These are phyloP conservation scores for Neosilurus mollespiculum DNA, from an alignment of 2,797 vertebrate species.

Conservation along the genomic window DNA sequence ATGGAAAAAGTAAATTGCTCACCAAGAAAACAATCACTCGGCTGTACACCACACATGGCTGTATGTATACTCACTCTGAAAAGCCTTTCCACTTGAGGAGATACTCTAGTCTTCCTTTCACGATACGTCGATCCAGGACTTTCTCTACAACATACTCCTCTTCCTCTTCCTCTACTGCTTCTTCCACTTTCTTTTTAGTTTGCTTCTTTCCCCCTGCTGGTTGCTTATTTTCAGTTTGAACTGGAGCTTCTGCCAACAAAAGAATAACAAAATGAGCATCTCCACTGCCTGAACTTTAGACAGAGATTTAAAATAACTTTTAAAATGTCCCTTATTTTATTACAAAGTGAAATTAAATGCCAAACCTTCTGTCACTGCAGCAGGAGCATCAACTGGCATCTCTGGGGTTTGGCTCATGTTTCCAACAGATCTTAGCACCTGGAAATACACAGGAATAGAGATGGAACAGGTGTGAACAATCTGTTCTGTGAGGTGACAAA, in stretches of 20 bases:
- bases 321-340: background rate
- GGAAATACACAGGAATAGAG: conserved; percentile 41
- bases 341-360: conserved; percentile 54
- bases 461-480: background rate
- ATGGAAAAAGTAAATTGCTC: background rate
- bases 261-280: conserved; percentile 46
- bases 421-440: conserved; percentile 50
- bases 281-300: conserved; percentile 11
- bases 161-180: conserved; percentile 89
- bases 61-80: conserved; percentile 82
- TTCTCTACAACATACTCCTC: conserved; percentile 98
- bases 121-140: conserved; percentile 90
- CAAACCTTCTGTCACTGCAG: conserved; percentile 75
- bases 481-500: background rate
- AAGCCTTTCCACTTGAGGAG: conserved; percentile 99
- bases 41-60: background rate
- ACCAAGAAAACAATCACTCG: background rate
- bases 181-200: conserved; percentile 94
- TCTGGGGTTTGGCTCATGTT: conserved; percentile 80
- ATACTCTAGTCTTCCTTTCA: conserved; percentile 94
- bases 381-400: conserved; percentile 69
- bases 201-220: conserved; percentile 84
- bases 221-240: conserved; percentile 79
- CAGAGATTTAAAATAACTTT: conserved; percentile 6
- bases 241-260: conserved; percentile 60